These are phyloP conservation scores for Suricata suricatta DNA, from an alignment of 2,113 vertebrate genomes.

Conservation along the genomic window DNA sequence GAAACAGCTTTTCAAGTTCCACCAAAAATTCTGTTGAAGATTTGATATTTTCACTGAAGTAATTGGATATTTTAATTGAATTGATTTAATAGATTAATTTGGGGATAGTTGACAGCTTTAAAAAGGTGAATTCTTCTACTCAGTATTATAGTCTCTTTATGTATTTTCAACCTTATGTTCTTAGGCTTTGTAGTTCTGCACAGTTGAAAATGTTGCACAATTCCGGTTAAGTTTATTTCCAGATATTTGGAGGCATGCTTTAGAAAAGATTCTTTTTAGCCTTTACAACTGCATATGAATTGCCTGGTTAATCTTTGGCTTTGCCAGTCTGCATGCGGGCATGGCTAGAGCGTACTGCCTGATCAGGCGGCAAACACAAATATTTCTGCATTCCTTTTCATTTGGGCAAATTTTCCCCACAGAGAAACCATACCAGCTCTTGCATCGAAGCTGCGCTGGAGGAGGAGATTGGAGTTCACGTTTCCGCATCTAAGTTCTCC, in stretches of 20 bases:
- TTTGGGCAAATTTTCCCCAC: too few species aligned
- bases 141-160: background rate
- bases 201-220: background rate
- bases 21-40: background rate
- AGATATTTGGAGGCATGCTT: accelerated
- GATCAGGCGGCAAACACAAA: accelerated
- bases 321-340: accelerated
- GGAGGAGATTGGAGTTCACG: background rate
- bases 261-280: background rate
- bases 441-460: background rate
- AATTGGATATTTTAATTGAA: background rate
- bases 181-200: background rate
- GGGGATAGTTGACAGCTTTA: background rate
- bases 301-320: background rate
- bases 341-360: accelerated
- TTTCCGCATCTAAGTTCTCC: accelerated
- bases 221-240: background rate
- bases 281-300: background rate
- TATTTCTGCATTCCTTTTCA: background rate
- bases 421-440: accelerated
- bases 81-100: background rate
- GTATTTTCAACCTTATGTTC: background rate
- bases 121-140: background rate
- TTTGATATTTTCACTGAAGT: background rate
- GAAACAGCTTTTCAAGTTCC: background rate